Percentiles rank a stretch among this genome's conserved stretches.
These are phyloP conservation scores for Microplitis deprimator DNA, from an alignment of 2,888 invertebrate genomes.

Conservation along the genomic window DNA sequence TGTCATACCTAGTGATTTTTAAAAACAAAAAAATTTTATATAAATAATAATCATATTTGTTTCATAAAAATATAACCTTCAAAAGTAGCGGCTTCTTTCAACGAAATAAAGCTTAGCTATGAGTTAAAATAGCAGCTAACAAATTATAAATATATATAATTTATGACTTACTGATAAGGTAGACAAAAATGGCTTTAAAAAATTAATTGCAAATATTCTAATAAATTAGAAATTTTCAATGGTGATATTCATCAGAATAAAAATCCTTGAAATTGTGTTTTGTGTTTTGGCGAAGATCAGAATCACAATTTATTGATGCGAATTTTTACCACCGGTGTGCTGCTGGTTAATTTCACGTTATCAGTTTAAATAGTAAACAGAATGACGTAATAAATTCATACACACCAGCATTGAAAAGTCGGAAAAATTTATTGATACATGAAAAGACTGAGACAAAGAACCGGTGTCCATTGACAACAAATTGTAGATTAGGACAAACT, in stretches of 20 bases:
- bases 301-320: no score
- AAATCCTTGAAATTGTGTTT: neutral
- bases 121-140: no score
- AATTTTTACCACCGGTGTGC: no score
- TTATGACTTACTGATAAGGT: neutral
- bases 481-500: no score
- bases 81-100: neutral
- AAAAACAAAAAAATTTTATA: neutral
- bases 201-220: neutral
- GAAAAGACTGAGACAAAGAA: no score
- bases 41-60: neutral
- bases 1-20: constrained; percentile 57
- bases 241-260: neutral
- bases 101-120: neutral
- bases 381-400: no score
- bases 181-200: neutral
- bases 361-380: no score
- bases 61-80: neutral
- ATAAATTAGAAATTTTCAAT: neutral
- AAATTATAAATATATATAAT: neutral
- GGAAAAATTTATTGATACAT: no score
- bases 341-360: no score
- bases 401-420: no score
- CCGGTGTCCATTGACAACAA: no score
- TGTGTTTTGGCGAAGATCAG: neutral